Evolutionary conservation across 2,113 vertebrate genomes (phyloP).

Genomic region (Orthochromis malagaraziensis): DNA sequence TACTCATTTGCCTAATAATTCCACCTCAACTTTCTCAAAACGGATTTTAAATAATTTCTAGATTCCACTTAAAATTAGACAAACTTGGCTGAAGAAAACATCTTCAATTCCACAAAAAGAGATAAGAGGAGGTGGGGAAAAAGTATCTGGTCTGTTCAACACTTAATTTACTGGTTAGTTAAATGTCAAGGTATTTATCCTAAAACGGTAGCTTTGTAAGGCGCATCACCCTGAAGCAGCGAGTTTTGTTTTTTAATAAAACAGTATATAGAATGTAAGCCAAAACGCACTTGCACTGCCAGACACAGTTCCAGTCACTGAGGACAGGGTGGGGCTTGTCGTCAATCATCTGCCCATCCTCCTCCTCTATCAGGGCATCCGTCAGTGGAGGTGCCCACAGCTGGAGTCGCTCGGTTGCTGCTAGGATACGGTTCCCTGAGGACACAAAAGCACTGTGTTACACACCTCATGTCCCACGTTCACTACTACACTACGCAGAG

Average conservation of each 20-base stretch:
- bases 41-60: neutral
- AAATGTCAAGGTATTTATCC: neutral
- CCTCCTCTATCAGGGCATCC: constrained; percentile 86
- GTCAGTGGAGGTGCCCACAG: constrained; percentile 89
- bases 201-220: neutral
- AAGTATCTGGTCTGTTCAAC: neutral
- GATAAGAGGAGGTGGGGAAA: neutral
- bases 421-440: constrained; percentile 91
- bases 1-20: no score
- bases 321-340: constrained; percentile 82
- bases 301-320: constrained; percentile 96
- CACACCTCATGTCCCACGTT: constrained; percentile 10
- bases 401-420: constrained; percentile 89
- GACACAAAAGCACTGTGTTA: constrained; percentile 33
- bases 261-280: neutral
- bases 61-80: neutral
- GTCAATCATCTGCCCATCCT: constrained; percentile 72
- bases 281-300: constrained; percentile 92
- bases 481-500: neutral
- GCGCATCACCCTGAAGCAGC: neutral
- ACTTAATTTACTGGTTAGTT: neutral
- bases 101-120: neutral
- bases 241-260: neutral
- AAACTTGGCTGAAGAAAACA: neutral
- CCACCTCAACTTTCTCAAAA: neutral